These are phyloP conservation scores for Procambarus clarkii DNA, from an alignment of 1,140 invertebrate species.

Conservation along the genomic window DNA sequence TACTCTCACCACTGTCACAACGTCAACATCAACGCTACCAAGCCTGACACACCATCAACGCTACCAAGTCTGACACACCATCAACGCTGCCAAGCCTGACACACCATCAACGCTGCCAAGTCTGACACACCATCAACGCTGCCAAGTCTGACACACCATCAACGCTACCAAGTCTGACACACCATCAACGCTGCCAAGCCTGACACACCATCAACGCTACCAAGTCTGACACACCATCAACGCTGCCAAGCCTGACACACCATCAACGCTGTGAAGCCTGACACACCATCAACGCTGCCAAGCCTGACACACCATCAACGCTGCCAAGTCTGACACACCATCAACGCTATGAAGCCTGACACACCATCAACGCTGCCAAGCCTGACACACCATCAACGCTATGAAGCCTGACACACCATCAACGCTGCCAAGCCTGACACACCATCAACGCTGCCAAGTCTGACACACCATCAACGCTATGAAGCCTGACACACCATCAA, in stretches of 20 bases:
- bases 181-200: background rate
- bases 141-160: background rate
- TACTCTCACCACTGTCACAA: background rate
- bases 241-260: background rate
- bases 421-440: too few species aligned
- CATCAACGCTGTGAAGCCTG: too few species aligned
- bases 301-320: too few species aligned
- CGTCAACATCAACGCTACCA: background rate
- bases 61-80: background rate
- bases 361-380: background rate
- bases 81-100: background rate
- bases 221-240: background rate
- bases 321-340: too few species aligned
- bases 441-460: too few species aligned
- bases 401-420: background rate
- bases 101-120: background rate
- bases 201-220: background rate
- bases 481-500: background rate
- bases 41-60: background rate
- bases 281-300: too few species aligned
- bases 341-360: too few species aligned
- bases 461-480: background rate
- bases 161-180: background rate
- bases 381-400: background rate
- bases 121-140: background rate